phyloP scores from a whole-genome alignment of 1,140 invertebrate species.

The Agrypnia vestita region DNA sequence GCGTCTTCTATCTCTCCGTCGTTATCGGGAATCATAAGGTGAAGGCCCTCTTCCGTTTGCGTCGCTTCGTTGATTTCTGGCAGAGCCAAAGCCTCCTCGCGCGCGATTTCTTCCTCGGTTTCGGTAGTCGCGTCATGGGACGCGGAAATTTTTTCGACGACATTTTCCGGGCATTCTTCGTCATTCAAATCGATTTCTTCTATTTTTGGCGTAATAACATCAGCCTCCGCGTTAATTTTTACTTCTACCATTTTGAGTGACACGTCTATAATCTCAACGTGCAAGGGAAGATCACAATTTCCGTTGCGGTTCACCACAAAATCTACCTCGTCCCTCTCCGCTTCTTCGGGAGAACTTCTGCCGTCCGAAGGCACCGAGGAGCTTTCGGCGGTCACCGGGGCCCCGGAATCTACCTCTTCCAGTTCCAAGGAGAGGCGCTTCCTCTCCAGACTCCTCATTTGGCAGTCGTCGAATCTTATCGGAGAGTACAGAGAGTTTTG shows the following conservation, averaged over 20 bases:
- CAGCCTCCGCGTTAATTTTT: not conserved
- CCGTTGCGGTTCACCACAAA: not conserved
- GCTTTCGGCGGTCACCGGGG: slow-evolving; percentile 1
- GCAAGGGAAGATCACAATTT: not conserved
- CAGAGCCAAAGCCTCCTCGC: not conserved
- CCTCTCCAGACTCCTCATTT: slow-evolving; percentile 64
- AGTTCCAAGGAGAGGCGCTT: slow-evolving; percentile 65
- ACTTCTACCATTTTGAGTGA: slow-evolving; percentile 4
- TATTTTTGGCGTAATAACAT: not conserved
- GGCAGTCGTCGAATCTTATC: slow-evolving; percentile 73
- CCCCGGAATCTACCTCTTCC: not conserved
- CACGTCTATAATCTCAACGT: not conserved
- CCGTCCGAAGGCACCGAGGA: slow-evolving; percentile 9
- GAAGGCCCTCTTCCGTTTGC: slow-evolving; percentile 22
- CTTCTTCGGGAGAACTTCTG: slow-evolving; percentile 28
- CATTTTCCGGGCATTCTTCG: not conserved
- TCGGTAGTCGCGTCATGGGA: not conserved
- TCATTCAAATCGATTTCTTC: not conserved
- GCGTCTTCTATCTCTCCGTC: slow-evolving; percentile 50
- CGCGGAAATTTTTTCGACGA: not conserved
- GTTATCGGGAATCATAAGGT: slow-evolving; percentile 47
- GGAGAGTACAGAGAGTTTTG: slow-evolving; percentile 65
- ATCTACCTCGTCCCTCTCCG: slow-evolving; percentile 25
- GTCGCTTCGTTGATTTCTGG: slow-evolving; percentile 9
- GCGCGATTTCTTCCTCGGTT: not conserved